Base-by-base conservation (phyloP, 1,140 invertebrate species). In the Drosophila hydei region DNA sequence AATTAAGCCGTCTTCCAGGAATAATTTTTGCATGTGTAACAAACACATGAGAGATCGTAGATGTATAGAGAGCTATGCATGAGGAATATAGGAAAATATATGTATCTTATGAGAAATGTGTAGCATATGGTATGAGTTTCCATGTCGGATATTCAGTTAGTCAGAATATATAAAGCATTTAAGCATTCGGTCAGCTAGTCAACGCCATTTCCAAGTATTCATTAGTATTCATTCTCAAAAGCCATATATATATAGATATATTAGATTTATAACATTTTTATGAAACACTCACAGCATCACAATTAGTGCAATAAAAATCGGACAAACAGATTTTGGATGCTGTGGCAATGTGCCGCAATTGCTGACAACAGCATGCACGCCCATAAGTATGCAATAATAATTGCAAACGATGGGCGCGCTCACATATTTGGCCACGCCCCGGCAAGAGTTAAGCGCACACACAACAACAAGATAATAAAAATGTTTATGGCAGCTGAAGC, bases 371-470 rank as follows among this genome's bases (percentile, higher is more conserved):
- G 18, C 30, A 5, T 50, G 3, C 27, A 51, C 16, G 16, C 2
- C 42, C 23, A 65, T 83, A 83, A 81, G 79, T 83, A 77, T 70
- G 75, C 71, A 48, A 83, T 81, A 81, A 81, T 81, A 83, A 81
- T 83, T 81, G 79, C 79, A 78, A 77, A 83, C 79, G 75, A 83
- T 75, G 76, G 42, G 30, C 8, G 30, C 19, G 42, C 36, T 59
- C 21, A 51, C 23, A 68, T 51, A n/a, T 14, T 16, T 18, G 27
- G 8, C 18, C 19, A 27, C 48, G 25, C 58, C 58, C 14, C 38
- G 19, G 38, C 12, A 70, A 64, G 60, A 63, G 59, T 70, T 63
- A 36, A 60, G 42, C 11, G 21, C 42, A 68, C 75, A 67, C 45
- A 58, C 43, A 59, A 55, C 72, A 72, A 68, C 70, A 64, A 65